Evolutionary conservation across 1,140 invertebrate species (phyloP), one percentile per base, ranked within the genome.

Genomic region (Mercenaria mercenaria): DNA sequence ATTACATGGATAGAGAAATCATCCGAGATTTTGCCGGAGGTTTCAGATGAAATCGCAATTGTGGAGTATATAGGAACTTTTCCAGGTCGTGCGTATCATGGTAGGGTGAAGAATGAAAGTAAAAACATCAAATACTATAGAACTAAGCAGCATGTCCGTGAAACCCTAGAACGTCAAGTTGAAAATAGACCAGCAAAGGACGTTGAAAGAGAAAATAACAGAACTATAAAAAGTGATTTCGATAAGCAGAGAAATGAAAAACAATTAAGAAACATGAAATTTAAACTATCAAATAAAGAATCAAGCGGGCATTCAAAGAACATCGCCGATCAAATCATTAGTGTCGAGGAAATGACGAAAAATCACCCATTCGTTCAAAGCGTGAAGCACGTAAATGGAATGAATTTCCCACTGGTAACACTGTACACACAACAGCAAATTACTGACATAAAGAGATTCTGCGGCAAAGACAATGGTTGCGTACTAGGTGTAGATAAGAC

Each of bases 401-500:
- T 61, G 18, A 10, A 26, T 3, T 56, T 61, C 39, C 80, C 80
- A 15, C 29, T 83, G 18, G 29, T 83, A 64, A 41, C 56, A 6
- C 59, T 83, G 10, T 83, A 37, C 80, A 67, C 29, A 13, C 15
- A 20, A 34, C 80, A 83, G 29, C 80, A 83, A 64, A 83, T 83
- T 32, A 11, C 13, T 11, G 80, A 67, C 32, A 64, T 67, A 13
- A 83, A 83, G 37, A 23, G 59, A 37, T 83, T 50, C 59, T 61
- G n/a, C 23, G 23, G 80, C 29, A n/a, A 18, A 23, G 34, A 83
- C 0, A n/a, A 39, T 39, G 59, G 50, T 11, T n/a, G 8, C 8
- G 56, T 83, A 18, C 56, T 83, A 34, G 80, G 80, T 13, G 59
- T 83, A 26, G 80, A 83, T 26, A 83, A 61, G 59, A 67, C 59